Percentiles rank a stretch among this genome's conserved stretches.
Evolutionary conservation across 2,113 vertebrate species (phyloP).

Genomic region (Merops nubicus): DNA sequence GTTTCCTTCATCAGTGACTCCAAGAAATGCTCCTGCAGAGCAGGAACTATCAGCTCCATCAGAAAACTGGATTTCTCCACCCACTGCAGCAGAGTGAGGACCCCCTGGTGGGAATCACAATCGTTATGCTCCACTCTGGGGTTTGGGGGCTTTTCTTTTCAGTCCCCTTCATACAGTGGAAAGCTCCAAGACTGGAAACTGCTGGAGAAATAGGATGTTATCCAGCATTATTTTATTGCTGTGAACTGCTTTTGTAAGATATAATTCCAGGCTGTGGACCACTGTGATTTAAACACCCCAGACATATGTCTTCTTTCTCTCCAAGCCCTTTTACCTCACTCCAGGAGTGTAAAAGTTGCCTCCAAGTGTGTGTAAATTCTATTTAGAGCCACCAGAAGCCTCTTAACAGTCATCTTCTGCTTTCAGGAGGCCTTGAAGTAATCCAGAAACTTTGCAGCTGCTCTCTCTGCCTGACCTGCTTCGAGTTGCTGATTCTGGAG

Average conservation of each 20-base stretch:
- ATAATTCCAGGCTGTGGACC: not conserved
- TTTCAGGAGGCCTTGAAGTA: not conserved
- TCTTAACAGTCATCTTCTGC: not conserved
- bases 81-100: not conserved
- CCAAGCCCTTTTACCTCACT: not conserved
- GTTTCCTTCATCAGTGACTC: not conserved
- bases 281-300: not conserved
- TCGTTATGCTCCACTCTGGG: not conserved
- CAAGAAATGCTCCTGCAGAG: not conserved
- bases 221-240: not conserved
- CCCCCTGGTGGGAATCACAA: not conserved
- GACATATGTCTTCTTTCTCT: not conserved
- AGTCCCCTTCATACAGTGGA: not conserved
- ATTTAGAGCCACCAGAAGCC: not conserved
- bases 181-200: not conserved
- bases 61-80: constrained; percentile 5
- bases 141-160: not conserved
- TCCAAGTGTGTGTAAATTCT: not conserved
- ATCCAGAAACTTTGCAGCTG: not conserved
- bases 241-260: not conserved
- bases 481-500: not conserved
- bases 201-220: not conserved
- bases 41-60: not conserved
- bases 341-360: not conserved
- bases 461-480: not conserved